A percentile compares a stretch with the other conserved stretches of the same genome.
These are phyloP conservation scores for Nycteola revayana DNA, from an alignment of 2,888 invertebrate genomes.

Conservation along the genomic window DNA sequence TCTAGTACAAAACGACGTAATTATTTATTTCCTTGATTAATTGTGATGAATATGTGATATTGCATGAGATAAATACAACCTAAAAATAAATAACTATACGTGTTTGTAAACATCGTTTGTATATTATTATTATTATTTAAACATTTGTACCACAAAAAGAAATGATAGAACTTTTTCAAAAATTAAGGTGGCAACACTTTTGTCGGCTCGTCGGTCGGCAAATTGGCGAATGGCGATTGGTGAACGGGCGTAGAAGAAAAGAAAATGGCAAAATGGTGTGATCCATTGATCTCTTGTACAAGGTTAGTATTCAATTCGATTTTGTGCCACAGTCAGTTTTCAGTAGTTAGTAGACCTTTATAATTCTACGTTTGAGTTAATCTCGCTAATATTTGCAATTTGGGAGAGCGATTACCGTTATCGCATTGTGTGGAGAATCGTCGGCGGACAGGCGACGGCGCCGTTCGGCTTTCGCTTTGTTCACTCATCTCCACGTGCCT, in stretches of 20 bases:
- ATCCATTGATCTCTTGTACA: slow-evolving; percentile 49
- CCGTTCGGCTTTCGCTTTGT: slow-evolving; percentile 72
- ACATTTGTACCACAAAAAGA: too few relatives aligned
- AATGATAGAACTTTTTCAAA: too few relatives aligned
- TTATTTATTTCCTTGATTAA: too few relatives aligned
- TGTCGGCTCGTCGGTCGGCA: background rate
- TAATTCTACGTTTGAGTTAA: background rate
- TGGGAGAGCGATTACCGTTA: slow-evolving; percentile 36
- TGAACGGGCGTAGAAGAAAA: slow-evolving; percentile 39
- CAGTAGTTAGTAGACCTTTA: background rate
- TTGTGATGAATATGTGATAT: too few relatives aligned
- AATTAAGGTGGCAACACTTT: too few relatives aligned
- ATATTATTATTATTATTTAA: too few relatives aligned
- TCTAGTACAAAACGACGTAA: too few relatives aligned
- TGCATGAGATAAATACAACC: too few relatives aligned
- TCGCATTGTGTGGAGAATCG: slow-evolving; percentile 40
- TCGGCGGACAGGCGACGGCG: slow-evolving; percentile 45
- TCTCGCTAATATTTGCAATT: slow-evolving; percentile 14
- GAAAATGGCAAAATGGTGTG: slow-evolving; percentile 74
- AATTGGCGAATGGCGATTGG: slow-evolving; percentile 31
- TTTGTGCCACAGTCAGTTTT: background rate
- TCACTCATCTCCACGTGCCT: slow-evolving; percentile 79
- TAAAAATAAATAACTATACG: too few relatives aligned
- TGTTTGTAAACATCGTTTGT: too few relatives aligned
- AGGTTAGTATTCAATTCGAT: slow-evolving; percentile 59